Evolutionary conservation across 2,113 vertebrate genomes (phyloP).

Genomic region (Sapajus apella): DNA sequence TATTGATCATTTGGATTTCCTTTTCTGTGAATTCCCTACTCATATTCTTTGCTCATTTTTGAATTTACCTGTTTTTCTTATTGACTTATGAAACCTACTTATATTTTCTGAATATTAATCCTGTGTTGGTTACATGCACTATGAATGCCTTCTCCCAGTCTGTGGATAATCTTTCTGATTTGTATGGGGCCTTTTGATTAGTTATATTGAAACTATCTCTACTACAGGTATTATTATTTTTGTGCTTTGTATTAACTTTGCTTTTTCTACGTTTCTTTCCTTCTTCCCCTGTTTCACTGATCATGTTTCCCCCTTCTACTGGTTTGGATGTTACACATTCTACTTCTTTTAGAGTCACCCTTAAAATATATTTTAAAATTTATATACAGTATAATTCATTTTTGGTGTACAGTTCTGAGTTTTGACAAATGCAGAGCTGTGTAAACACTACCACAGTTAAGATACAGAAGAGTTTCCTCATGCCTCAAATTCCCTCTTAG

Average conservation of each 20-base stretch:
- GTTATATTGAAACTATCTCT: background rate
- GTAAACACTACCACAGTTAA: slow-evolving; percentile 5
- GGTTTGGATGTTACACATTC: background rate
- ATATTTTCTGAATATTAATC: background rate
- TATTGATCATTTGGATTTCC: background rate
- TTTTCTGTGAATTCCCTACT: background rate
- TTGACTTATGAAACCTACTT: background rate
- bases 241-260: background rate
- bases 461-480: background rate
- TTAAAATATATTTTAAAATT: background rate
- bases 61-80: background rate
- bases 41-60: background rate
- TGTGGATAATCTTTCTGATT: background rate
- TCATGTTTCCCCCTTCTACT: background rate
- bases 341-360: background rate
- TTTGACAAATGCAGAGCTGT: slow-evolving; percentile 28
- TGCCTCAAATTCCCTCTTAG: background rate
- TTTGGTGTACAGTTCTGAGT: background rate
- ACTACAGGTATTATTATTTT: background rate
- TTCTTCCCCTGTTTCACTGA: background rate
- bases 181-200: background rate
- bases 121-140: background rate
- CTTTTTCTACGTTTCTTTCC: background rate
- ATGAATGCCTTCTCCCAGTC: background rate
- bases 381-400: background rate